A percentile compares a stretch with the other conserved stretches of the same genome.
Evolutionary conservation across 2,113 vertebrate genomes (phyloP).

Genomic region (Gopherus evgoodei): DNA sequence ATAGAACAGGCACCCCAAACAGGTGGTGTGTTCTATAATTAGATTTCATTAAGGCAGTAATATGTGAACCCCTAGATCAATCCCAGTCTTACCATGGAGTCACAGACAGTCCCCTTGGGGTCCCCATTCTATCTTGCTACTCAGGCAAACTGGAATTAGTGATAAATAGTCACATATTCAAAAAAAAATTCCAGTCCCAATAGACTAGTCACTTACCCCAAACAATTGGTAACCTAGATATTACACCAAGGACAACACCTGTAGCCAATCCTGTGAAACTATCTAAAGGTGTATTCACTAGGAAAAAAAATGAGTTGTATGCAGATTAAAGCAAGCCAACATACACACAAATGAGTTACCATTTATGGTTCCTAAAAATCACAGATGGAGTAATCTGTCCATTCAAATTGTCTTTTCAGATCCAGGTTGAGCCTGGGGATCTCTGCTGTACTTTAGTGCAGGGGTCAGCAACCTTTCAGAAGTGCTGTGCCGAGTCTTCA

Average conservation of each 20-base stretch:
- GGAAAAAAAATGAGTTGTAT: not conserved
- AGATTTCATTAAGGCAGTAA: no score
- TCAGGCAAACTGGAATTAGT: not conserved
- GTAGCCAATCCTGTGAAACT: not conserved
- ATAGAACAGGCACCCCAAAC: not conserved
- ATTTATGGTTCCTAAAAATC: no score
- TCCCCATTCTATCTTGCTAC: not conserved
- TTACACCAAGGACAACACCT: not conserved
- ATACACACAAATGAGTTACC: not conserved
- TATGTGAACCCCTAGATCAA: no score
- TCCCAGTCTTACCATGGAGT: no score
- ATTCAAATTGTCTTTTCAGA: not conserved
- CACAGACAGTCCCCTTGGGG: not conserved
- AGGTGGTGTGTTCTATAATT: not conserved
- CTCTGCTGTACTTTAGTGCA: not conserved
- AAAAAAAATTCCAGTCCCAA: not conserved
- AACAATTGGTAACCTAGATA: not conserved
- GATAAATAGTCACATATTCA: no score
- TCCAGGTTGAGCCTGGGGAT: not conserved
- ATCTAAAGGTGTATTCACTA: not conserved
- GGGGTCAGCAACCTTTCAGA: no score
- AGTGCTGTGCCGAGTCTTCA: no score
- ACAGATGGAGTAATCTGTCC: not conserved
- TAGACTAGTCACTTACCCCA: not conserved
- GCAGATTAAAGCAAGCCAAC: not conserved